Base-by-base conservation (phyloP, 2,888 invertebrate genomes). In the Horisme vitalbata region DNA sequence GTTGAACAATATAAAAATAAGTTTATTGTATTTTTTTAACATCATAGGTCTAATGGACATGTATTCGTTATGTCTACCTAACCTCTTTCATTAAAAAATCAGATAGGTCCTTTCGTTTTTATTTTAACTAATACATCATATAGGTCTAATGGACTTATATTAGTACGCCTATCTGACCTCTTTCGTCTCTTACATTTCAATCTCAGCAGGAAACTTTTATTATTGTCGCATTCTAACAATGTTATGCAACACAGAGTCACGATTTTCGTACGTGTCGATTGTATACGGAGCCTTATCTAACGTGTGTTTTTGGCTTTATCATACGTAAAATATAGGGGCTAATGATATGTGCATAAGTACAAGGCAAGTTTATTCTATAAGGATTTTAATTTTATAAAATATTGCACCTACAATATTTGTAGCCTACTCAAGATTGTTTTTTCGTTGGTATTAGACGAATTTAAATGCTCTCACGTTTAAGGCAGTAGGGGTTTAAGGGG, bases 151-250 rank as follows among this genome's bases (percentile, higher is more conserved):
- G 24, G 38, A 14, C 38, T 10, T 28, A 10, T 12, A 9, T 9
- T n/a, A n/a, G n/a, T n/a, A n/a, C n/a, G n/a, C n/a, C n/a, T n/a
- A n/a, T n/a, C n/a, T n/a, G n/a, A n/a, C n/a, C n/a, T n/a, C n/a
- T n/a, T 11, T 20, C 20, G n/a, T 36, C 15, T 32, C 21, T 21
- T 4, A 1, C 21, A 4, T 37, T 20, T 27, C 12, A 18, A 11
- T 35, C 35, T 35, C 9, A 21, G 35, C 3, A 10, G 2, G 8
- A 63, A 66, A 80, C 74, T 80, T 81, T 80, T 81, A 79, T 75
- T 68, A 69, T 68, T 57, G 72, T 60, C 59, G 61, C 67, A 72
- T 72, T 59, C 66, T 61, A 41, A 63, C 57, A 49, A 39, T 41
- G 61, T 68, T 69, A 63, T 65, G 71, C 63, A 68, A 73, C 52